phyloP scores from a whole-genome alignment of 1,140 invertebrate species.

The Monomorium pharaonis region DNA sequence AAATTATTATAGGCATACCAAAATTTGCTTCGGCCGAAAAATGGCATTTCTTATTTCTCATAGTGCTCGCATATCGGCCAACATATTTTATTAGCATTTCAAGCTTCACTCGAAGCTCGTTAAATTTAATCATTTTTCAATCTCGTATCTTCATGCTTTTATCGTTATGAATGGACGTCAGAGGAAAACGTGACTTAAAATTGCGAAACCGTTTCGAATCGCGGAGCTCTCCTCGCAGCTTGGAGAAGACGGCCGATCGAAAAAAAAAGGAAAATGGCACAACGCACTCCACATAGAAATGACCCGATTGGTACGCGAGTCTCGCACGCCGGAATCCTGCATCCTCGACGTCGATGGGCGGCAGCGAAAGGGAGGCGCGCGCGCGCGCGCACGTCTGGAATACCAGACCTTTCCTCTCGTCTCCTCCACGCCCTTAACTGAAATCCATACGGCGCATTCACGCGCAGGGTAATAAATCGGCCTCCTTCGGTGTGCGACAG shows the following conservation, averaged over 20 bases:
- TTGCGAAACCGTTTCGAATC: neutral
- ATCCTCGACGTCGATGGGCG: neutral
- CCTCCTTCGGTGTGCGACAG: slow-evolving; percentile 52
- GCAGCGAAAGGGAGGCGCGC: slow-evolving; percentile 50
- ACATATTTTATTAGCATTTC: no score
- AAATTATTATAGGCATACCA: no score
- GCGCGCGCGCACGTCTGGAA: slow-evolving; percentile 21
- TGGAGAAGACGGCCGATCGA: neutral
- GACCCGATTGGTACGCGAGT: slow-evolving; percentile 31
- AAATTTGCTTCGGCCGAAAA: no score
- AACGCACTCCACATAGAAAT: slow-evolving; percentile 31
- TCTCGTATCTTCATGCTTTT: neutral
- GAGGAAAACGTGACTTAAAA: neutral
- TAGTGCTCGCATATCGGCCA: no score
- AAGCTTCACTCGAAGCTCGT: neutral
- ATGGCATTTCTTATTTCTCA: no score
- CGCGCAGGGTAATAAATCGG: slow-evolving; percentile 67
- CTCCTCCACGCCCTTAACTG: slow-evolving; percentile 5
- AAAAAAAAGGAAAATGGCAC: neutral
- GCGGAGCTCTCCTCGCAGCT: neutral
- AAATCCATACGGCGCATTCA: slow-evolving; percentile 39
- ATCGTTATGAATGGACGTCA: neutral
- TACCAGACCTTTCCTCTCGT: slow-evolving; percentile 8
- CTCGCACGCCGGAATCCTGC: neutral
- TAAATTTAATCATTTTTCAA: neutral